Evolutionary conservation across 2,113 vertebrate genomes (phyloP), one percentile per base, ranked within the genome.

Genomic region (Sclerurus mexicanus): DNA sequence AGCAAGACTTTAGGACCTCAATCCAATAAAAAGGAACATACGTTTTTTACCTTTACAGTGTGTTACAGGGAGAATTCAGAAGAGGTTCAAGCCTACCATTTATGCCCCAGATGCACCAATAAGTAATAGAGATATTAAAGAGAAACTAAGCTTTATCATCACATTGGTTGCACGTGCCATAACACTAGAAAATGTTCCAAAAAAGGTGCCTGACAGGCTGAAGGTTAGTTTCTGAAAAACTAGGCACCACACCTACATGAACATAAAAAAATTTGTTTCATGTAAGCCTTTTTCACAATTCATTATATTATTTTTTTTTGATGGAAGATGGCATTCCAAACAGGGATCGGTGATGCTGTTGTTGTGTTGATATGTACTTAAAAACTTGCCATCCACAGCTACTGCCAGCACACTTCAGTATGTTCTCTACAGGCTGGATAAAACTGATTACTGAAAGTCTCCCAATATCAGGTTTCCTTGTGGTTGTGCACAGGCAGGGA

Each of bases 301-400:
- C n/a, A 18, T 33, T 35, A 3, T 20, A 25, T 31, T 40, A 24
- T 47, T 53, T 59, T 6, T 59, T 6, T 13, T 21, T 85, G 44
- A 47, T 72, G 77, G 64, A 73, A 78, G 46, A 52, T 21, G 58
- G 35, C 22, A 28, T 52, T 85, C 23, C 69, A 86, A 92, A 60
- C 2, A 59, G n/a, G 44, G 30, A 28, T n/a, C 58, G n/a, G 9
- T 1, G 1, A 37, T 42, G 20, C 10, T 0, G 0, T 63, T 49
- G 33, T 18, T 44, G n/a, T 39, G 14, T 25, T 66, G 58, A 14
- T 28, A 23, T 0, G 2, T 23, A 40, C 10, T 64, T 42, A 67
- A 20, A 17, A 35, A 39, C 24, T 55, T 53, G 17, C 33, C 46
- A 92, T 42, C 5, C 30, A 69, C 55, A 63, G 46, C 37, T 33